A percentile compares a stretch with the other conserved stretches of the same genome.
phyloP scores from a whole-genome alignment of 2,113 vertebrate genomes.

The Oncorhynchus mykiss region DNA sequence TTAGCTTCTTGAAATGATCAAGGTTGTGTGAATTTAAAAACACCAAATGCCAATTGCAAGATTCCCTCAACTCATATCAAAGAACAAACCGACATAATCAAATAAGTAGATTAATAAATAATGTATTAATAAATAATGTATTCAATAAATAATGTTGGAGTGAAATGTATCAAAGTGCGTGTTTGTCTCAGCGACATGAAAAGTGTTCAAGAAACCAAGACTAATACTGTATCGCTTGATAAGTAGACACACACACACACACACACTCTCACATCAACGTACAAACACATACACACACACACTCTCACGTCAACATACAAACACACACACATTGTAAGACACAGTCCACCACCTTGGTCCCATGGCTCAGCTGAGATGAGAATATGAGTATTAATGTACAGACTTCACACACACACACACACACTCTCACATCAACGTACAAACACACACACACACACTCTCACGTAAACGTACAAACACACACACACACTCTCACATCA shows the following conservation, averaged over 20 bases:
- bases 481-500: too few relatives aligned
- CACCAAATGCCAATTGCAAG: slow-evolving; percentile 44
- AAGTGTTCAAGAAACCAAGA: background rate
- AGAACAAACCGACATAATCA: slow-evolving; percentile 32
- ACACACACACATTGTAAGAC: too few relatives aligned
- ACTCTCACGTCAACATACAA: too few relatives aligned
- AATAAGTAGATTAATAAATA: background rate
- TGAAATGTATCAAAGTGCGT: slow-evolving; percentile 37
- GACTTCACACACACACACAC: background rate
- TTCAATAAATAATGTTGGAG: slow-evolving; percentile 30
- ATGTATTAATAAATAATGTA: slow-evolving; percentile 27
- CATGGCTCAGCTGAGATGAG: too few relatives aligned
- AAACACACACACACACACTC: too few relatives aligned
- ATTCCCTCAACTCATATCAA: slow-evolving; percentile 33
- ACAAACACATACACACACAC: too few relatives aligned
- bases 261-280: too few relatives aligned
- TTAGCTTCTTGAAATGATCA: slow-evolving; percentile 41
- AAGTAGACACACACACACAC: too few relatives aligned
- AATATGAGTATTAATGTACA: background rate
- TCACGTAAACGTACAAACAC: too few relatives aligned
- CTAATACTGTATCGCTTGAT: too few relatives aligned
- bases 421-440: background rate
- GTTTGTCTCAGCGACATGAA: slow-evolving; percentile 22
- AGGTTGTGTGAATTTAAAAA: slow-evolving; percentile 45
- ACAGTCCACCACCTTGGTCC: too few relatives aligned